phyloP scores from a whole-genome alignment of 2,113 vertebrate species.

The Theristicus caerulescens region DNA sequence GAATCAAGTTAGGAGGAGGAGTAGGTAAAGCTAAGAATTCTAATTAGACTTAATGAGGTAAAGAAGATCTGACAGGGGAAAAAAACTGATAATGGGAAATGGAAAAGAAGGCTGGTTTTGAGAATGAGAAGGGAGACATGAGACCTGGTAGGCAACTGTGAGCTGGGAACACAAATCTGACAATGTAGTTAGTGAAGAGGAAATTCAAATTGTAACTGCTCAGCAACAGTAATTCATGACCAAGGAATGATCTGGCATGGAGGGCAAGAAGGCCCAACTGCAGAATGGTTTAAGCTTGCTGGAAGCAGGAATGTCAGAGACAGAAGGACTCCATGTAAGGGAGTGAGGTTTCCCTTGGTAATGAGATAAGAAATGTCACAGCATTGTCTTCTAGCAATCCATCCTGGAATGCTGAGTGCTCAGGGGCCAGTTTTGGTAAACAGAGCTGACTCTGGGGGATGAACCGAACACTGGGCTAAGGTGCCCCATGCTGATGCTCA shows the following conservation, averaged over 20 bases:
- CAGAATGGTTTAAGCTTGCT: background rate
- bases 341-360: background rate
- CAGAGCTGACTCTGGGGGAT: background rate
- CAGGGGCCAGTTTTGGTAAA: background rate
- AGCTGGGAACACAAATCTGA: background rate
- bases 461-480: background rate
- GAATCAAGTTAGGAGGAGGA: background rate
- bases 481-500: background rate
- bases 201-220: background rate
- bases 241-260: background rate
- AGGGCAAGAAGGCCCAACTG: background rate
- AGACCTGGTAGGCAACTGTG: background rate
- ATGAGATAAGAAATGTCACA: background rate
- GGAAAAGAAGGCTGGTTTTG: background rate
- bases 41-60: background rate
- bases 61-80: background rate
- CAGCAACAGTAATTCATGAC: background rate
- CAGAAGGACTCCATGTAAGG: background rate
- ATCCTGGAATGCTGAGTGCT: background rate
- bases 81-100: background rate
- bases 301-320: background rate
- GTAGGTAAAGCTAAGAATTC: background rate
- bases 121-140: background rate
- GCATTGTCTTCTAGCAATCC: background rate
- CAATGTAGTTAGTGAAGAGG: background rate